Conservation (phyloP, 2,113 vertebrate species). For the Nestor notabilis region DNA sequence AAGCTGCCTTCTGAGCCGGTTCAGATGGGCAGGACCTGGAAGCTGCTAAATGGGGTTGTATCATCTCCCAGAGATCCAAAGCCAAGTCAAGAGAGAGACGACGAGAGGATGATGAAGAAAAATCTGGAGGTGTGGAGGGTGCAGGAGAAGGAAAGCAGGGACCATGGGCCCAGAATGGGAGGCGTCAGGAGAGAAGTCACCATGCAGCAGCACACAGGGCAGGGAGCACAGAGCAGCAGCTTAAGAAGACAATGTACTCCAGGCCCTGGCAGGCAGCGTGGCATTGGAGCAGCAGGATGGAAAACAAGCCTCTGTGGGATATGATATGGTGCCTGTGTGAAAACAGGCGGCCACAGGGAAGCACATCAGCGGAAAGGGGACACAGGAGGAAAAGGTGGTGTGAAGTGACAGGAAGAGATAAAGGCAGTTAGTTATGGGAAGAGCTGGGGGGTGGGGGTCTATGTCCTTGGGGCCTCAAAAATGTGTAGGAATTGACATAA, state of each 20-base stretch:
- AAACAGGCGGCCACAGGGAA: not conserved
- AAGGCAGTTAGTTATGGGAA: not conserved
- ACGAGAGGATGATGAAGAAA: not conserved
- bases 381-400: not conserved
- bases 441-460: not conserved
- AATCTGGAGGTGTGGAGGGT: not conserved
- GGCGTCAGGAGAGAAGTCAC: not conserved
- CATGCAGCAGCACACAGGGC: not conserved
- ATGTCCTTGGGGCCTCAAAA: not conserved
- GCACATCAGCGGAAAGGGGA: not conserved
- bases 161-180: not conserved
- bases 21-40: not conserved
- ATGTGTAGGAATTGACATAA: rapidly evolving
- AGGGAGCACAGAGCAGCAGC: not conserved
- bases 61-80: not conserved
- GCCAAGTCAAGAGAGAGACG: not conserved
- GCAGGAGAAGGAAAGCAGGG: not conserved
- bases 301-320: not conserved
- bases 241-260: not conserved
- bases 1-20: not conserved
- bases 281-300: not conserved
- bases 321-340: not conserved
- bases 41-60: not conserved
- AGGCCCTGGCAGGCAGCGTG: not conserved
- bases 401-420: not conserved